phyloP scores from a whole-genome alignment of 2,888 invertebrate species.

The Scaptomyza caliginosa region DNA sequence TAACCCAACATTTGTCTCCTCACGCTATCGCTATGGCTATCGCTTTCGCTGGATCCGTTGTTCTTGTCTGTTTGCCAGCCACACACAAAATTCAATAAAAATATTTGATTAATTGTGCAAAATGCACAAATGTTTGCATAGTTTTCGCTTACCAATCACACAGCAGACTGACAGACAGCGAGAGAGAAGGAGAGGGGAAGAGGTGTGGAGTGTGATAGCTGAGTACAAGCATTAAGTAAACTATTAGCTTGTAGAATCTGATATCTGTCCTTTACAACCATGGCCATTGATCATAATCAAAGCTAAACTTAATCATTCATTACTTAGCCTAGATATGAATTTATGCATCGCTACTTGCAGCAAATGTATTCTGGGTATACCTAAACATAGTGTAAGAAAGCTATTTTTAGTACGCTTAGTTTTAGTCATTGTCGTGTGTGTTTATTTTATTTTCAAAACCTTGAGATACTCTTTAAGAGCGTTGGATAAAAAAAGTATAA shows the following conservation, averaged over 20 bases:
- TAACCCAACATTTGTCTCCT: slow-evolving; percentile 59
- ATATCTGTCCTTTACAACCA: neutral
- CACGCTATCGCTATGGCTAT: neutral
- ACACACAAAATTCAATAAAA: slow-evolving; percentile 68
- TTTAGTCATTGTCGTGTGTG: neutral
- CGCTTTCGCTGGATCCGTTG: slow-evolving; percentile 10
- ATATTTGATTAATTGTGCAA: slow-evolving; percentile 73
- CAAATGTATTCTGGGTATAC: no score
- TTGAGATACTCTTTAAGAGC: no score
- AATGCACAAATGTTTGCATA: slow-evolving; percentile 70
- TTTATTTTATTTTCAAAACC: no score
- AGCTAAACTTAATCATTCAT: neutral
- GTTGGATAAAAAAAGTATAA: no score
- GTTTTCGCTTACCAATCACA: slow-evolving; percentile 59
- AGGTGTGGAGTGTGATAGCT: neutral
- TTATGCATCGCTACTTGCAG: neutral
- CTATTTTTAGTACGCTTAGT: neutral
- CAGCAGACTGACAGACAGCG: neutral
- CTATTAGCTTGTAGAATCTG: slow-evolving; percentile 4
- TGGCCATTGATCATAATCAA: neutral
- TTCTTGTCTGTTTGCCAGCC: slow-evolving; percentile 52
- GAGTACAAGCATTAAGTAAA: slow-evolving; percentile 5
- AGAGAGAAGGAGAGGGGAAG: neutral
- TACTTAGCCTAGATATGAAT: neutral
- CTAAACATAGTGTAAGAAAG: neutral